Conservation (phyloP, 2,113 vertebrate genomes). For the Danionella cerebrum region DNA sequence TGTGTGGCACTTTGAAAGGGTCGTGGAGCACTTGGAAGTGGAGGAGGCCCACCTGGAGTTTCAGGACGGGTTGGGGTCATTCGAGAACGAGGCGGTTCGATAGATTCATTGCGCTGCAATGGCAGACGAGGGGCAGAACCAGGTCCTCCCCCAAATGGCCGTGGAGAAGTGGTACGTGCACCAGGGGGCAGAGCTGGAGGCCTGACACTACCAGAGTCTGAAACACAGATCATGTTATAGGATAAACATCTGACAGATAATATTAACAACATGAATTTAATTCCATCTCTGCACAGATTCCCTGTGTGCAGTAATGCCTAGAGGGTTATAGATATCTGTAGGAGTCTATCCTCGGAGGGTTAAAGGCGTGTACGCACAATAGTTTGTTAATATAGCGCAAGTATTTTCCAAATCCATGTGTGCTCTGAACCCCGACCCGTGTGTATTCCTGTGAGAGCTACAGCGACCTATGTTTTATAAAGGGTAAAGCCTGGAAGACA, state of each 20-base stretch:
- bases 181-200: constrained; percentile 78
- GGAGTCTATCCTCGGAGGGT: too few relatives aligned
- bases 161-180: constrained; percentile 67
- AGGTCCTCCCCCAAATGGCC: constrained; percentile 59
- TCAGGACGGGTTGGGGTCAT: constrained; percentile 68
- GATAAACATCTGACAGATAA: background rate
- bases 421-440: too few relatives aligned
- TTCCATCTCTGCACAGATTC: too few relatives aligned
- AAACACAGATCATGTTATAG: constrained; percentile 1
- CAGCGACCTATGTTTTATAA: too few relatives aligned
- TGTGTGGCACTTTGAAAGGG: constrained; percentile 62
- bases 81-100: constrained; percentile 68
- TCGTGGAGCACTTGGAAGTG: constrained; percentile 78
- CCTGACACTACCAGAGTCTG: constrained; percentile 72
- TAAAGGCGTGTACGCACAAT: too few relatives aligned
- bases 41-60: constrained; percentile 59
- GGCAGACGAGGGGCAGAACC: constrained; percentile 49
- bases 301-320: too few relatives aligned
- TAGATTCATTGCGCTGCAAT: constrained; percentile 45
- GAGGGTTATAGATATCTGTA: too few relatives aligned
- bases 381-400: too few relatives aligned
- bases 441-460: too few relatives aligned
- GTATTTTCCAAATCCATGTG: too few relatives aligned
- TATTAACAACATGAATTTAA: background rate
- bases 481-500: too few relatives aligned